Base-by-base conservation (phyloP, 37 sponge, comb jelly and placozoan genomes). In the Diacarnus erythraeanus region DNA sequence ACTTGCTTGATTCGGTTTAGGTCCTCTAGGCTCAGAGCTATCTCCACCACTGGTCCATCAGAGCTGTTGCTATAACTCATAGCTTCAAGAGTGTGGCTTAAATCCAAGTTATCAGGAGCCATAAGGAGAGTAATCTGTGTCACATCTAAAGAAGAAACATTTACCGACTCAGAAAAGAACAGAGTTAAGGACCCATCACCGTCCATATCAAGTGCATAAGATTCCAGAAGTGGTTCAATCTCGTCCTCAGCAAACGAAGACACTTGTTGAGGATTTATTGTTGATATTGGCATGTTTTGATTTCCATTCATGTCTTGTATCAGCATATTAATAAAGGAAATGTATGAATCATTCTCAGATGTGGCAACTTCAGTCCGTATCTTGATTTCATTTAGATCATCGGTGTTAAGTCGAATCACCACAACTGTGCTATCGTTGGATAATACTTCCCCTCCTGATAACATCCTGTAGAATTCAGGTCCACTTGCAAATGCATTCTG, bases 311-410 rank as follows among this genome's bases (percentile, higher is more conserved):
- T 94, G 68, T 94, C 94, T 59, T 69, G 78, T 20, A 96, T 69
- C 2, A 81, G 37, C 25, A 17, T 68, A 6, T 5, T 26, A 20
- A 76, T 64, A 59, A 87, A 33, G 27, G 91, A 68, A 20, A 96
- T 60, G 59, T 63, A 92, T 2, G 90, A 83, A 44, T 88, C 80
- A 57, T 44, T 83, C 20, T 72, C 58, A 44, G 12, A 27, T 64
- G 91, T 89, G 31, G 90, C 87, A 17, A 95, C 75, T 43, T 73
- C 77, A 34, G 69, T 38, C n/a, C 79, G 30, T 17, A 78, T 81
- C 71, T 96, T 96, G 78, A 96, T 90, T 6, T 68, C 54, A 57
- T 96, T 96, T 33, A 92, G 77, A 61, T 96, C 93, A 65, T 8
- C 58, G 34, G 41, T 84, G 76, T 78, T 76, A 0, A 96, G 82